phyloP scores from a whole-genome alignment of 1,140 invertebrate species.

The Drosophila bipectinata region DNA sequence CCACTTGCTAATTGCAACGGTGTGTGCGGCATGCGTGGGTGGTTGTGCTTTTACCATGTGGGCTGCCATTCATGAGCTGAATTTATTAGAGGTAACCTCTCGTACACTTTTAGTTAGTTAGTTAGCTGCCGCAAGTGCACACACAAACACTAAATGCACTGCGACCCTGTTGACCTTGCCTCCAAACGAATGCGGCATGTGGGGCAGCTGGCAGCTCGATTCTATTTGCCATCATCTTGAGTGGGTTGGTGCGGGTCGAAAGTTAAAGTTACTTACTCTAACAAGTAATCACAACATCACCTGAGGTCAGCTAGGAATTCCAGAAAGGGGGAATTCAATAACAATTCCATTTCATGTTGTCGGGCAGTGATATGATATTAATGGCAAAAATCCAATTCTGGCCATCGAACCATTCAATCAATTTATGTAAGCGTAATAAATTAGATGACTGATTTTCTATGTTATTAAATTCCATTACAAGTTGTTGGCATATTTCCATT shows the following conservation, averaged over 20 bases:
- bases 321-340: constrained; percentile 27
- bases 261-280: constrained; percentile 35
- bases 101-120: constrained; percentile 34
- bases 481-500: not conserved
- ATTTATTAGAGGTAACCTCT: constrained; percentile 55
- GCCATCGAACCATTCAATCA: constrained; percentile 11
- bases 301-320: constrained; percentile 32
- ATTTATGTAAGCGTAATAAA: constrained; percentile 18
- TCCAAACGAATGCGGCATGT: constrained; percentile 3
- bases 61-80: constrained; percentile 56
- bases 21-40: constrained; percentile 25
- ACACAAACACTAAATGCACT: constrained; percentile 61
- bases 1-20: constrained; percentile 56
- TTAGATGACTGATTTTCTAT: constrained; percentile 2
- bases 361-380: constrained; percentile 4
- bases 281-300: constrained; percentile 42
- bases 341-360: constrained; percentile 20
- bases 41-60: constrained; percentile 21
- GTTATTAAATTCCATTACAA: constrained; percentile 2
- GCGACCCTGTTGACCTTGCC: constrained; percentile 66
- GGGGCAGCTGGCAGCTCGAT: constrained; percentile 16
- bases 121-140: constrained; percentile 35
- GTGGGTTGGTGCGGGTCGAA: not conserved
- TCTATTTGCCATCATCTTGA: constrained; percentile 13
- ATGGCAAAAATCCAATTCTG: constrained; percentile 15